Percentiles rank a stretch among this genome's conserved stretches.
Conservation (phyloP, 2,888 invertebrate genomes). For the Torymus tubicola region DNA sequence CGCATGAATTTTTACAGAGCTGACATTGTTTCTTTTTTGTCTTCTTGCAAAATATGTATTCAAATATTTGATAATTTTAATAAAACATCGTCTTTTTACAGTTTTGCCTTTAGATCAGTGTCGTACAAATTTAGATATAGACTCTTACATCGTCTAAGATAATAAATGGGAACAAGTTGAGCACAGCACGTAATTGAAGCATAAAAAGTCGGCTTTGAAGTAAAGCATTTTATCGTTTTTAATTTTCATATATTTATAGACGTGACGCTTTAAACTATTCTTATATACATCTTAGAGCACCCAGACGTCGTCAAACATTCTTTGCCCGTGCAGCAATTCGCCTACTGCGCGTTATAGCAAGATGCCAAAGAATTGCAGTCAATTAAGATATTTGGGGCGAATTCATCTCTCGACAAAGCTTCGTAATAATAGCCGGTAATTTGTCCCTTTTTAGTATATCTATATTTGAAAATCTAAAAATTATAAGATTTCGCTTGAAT, state of each 20-base stretch:
- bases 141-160: neutral
- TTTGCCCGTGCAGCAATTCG: slow-evolving; percentile 31
- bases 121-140: too few relatives aligned
- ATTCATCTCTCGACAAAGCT: slow-evolving; percentile 49
- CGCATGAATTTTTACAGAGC: too few relatives aligned
- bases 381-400: slow-evolving; percentile 57
- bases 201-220: too few relatives aligned
- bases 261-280: slow-evolving; percentile 22
- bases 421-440: slow-evolving; percentile 8
- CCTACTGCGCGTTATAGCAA: slow-evolving; percentile 21
- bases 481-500: too few relatives aligned
- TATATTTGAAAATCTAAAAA: neutral
- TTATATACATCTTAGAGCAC: neutral
- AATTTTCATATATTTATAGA: slow-evolving; percentile 26
- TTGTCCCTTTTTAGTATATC: neutral
- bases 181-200: neutral
- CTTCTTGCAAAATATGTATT: too few relatives aligned
- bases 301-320: slow-evolving; percentile 26
- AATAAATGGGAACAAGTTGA: neutral
- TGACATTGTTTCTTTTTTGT: too few relatives aligned
- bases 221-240: slow-evolving; percentile 1
- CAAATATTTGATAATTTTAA: too few relatives aligned
- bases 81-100: too few relatives aligned
- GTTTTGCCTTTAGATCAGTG: too few relatives aligned
- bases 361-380: slow-evolving; percentile 54